Evolutionary conservation across 2,113 vertebrate species (phyloP).

Genomic region (Agapornis roseicollis): DNA sequence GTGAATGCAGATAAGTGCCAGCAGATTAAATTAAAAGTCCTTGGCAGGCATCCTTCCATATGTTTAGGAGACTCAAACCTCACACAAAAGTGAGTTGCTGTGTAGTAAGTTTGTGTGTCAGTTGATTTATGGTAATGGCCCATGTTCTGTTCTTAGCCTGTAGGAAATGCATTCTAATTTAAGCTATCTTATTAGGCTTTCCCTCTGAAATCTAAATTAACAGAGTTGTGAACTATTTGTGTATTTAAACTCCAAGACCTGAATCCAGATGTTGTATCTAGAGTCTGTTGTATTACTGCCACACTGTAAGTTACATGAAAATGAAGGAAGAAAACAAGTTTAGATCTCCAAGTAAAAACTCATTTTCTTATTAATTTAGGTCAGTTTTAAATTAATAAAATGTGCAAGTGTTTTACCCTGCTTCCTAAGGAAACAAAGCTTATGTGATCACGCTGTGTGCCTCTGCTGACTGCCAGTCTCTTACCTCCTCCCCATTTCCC

Average conservation of each 20-base stretch:
- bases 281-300: background rate
- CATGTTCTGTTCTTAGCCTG: background rate
- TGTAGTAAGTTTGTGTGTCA: background rate
- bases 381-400: constrained; percentile 24
- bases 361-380: background rate
- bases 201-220: background rate
- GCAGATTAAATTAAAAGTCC: background rate
- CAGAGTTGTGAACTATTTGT: background rate
- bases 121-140: background rate
- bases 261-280: background rate
- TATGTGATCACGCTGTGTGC: background rate
- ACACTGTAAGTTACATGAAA: background rate
- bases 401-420: background rate
- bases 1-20: background rate
- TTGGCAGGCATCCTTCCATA: background rate
- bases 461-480: background rate
- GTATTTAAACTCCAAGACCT: background rate
- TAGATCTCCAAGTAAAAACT: background rate
- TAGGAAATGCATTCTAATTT: background rate
- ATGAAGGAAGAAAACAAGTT: background rate
- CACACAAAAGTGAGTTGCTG: background rate
- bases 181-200: background rate
- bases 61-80: background rate
- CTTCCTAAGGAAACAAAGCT: constrained; percentile 36
- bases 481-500: background rate